These are phyloP conservation scores for Uropetala carovei DNA, from an alignment of 2,888 invertebrate genomes.

Conservation along the genomic window DNA sequence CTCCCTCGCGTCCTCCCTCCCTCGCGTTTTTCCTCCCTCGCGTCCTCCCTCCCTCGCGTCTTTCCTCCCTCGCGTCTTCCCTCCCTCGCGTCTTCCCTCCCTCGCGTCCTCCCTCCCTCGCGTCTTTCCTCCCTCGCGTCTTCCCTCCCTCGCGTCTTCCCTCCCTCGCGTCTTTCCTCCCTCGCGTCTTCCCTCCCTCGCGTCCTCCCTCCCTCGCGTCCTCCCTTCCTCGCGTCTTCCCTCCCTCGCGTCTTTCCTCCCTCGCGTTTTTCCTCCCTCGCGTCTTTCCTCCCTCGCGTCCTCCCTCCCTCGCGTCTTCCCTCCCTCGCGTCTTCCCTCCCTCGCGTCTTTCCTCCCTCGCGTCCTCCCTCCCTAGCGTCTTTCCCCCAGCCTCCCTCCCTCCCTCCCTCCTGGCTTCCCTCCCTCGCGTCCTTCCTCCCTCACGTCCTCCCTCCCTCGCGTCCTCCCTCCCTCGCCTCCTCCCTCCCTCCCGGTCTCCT, in stretches of 20 bases:
- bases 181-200: neutral
- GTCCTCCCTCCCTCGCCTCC: neutral
- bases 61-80: too few relatives aligned
- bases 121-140: neutral
- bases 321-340: too few relatives aligned
- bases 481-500: neutral
- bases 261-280: too few relatives aligned
- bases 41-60: neutral
- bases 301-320: neutral
- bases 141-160: neutral
- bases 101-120: neutral
- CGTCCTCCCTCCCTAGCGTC: neutral
- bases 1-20: neutral
- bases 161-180: neutral
- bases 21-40: neutral
- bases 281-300: neutral
- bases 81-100: neutral
- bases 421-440: neutral
- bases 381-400: neutral
- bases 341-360: neutral
- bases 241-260: neutral
- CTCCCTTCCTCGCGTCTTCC: too few relatives aligned
- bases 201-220: neutral
- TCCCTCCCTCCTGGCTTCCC: neutral
- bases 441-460: neutral